Percentiles rank a stretch among this genome's conserved stretches.
Evolutionary conservation across 2,888 invertebrate genomes (phyloP).

Genomic region (Harpalus rubripes): DNA sequence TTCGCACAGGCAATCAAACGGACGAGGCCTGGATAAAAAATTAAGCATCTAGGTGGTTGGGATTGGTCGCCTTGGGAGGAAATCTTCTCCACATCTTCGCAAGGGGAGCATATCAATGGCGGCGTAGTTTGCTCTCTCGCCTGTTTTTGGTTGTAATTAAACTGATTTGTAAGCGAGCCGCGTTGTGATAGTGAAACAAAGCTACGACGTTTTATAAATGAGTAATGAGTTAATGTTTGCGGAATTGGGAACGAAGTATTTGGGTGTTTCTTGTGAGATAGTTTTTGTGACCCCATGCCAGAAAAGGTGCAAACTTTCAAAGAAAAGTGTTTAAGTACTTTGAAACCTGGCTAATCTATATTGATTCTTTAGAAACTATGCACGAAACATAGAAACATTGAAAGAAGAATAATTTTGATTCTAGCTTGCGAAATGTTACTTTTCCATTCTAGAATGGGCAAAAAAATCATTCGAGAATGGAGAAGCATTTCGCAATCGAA

Average conservation of each 20-base stretch:
- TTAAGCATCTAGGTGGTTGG: not conserved
- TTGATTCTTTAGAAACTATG: not conserved
- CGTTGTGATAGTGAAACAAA: conserved; percentile 50
- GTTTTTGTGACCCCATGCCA: not conserved
- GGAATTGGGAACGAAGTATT: conserved; percentile 3
- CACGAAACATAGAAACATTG: not conserved
- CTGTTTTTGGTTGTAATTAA: conserved; percentile 52
- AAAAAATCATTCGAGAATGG: no score
- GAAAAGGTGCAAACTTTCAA: not conserved
- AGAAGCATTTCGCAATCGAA: no score
- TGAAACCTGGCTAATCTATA: not conserved
- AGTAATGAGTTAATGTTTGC: conserved; percentile 27
- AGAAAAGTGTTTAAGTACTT: not conserved
- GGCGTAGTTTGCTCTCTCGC: conserved; percentile 11
- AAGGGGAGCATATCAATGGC: conserved; percentile 17
- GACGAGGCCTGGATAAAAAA: conserved; percentile 28
- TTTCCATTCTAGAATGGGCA: no score
- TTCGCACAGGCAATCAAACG: conserved; percentile 19
- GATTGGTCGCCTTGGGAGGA: not conserved
- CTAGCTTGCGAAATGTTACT: no score
- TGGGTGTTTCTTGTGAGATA: not conserved
- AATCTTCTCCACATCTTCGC: not conserved
- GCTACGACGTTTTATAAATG: conserved; percentile 25
- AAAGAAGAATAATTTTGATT: no score
- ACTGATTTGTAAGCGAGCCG: conserved; percentile 49